Base-by-base conservation (phyloP, 2,888 invertebrate species). In the Trichopoda pennipes region DNA sequence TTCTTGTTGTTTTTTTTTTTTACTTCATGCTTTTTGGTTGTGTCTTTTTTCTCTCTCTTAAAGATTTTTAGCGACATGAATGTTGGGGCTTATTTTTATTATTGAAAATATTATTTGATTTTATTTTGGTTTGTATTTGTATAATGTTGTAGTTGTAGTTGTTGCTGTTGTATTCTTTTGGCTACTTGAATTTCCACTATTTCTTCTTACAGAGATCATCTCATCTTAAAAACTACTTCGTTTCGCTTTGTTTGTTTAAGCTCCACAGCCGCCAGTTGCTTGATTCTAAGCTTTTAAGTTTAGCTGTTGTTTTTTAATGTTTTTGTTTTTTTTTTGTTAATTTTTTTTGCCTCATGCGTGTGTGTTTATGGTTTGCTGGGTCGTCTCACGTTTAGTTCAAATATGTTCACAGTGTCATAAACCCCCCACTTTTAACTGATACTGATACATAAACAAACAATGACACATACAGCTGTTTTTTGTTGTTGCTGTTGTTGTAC, bases 171-270 rank as follows among this genome's bases (percentile, higher is more conserved):
- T 44, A 55, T 51, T 32, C 47, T 64, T 69, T 75, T 64, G 56
- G 73, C 64, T 69, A 56, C 77, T 76, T 55, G 56, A 51, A 21
- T 69, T 73, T 55, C 58, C 42, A 60, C 66, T 51, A 42, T n/a
- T n/a, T n/a, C 38, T 60, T 74, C 58, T 55, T 68, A 61, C 23
- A 63, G 79, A 82, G 79, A 82, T 82, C 78, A 82, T 69, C 77
- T 68, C 73, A 63, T 74, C 79, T 73, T 73, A 53, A 66, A 44
- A 35, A 35, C 38, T 42, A 35, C 44, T 61, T 47, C 51, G 69
- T 55, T 76, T 75, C 42, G 68, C 32, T 76, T 32, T 44, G 19
- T 16, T 56, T 49, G 21, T 58, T 47, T 44, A 35, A 58, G 69
- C 78, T 68, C 69, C 56, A 72, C 38, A 53, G 55, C 28, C 28